These are phyloP conservation scores for Tricholaema leucomelas DNA, from an alignment of 2,113 vertebrate species.

Conservation along the genomic window DNA sequence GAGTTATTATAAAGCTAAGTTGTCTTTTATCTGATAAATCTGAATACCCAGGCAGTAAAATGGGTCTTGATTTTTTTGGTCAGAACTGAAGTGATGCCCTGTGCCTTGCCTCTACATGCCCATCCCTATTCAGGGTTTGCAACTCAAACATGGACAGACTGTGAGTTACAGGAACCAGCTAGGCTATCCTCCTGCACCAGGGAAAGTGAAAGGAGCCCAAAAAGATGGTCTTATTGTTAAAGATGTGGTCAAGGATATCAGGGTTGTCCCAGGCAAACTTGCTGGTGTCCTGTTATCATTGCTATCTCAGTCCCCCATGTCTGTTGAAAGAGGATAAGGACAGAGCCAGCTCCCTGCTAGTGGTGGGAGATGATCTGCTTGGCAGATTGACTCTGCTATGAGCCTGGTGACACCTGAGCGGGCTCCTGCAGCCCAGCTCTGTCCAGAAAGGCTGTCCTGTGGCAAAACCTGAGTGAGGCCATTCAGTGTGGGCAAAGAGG, in stretches of 20 bases:
- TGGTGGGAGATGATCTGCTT: neutral
- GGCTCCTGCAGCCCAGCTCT: neutral
- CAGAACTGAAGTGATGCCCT: neutral
- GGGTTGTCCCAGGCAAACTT: constrained; percentile 4
- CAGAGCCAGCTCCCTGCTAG: rapidly evolving
- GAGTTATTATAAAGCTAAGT: neutral
- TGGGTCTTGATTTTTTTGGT: neutral
- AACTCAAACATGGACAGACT: neutral
- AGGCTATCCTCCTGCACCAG: neutral
- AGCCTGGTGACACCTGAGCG: neutral
- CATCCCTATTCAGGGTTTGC: neutral
- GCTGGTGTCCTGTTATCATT: neutral
- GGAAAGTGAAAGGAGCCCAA: neutral
- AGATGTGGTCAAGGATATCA: neutral
- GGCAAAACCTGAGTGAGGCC: neutral
- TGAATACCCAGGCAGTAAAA: neutral
- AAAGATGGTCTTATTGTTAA: constrained; percentile 16
- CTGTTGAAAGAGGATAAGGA: neutral
- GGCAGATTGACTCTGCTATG: neutral
- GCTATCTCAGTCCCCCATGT: neutral
- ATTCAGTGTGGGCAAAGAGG: neutral
- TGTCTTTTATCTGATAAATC: constrained; percentile 23
- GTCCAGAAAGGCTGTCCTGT: neutral
- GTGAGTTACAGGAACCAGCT: rapidly evolving
- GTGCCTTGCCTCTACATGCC: neutral